Evolutionary conservation across 2,113 vertebrate species (phyloP), one percentile per base, ranked within the genome.

Genomic region (Triplophysa siluroides): DNA sequence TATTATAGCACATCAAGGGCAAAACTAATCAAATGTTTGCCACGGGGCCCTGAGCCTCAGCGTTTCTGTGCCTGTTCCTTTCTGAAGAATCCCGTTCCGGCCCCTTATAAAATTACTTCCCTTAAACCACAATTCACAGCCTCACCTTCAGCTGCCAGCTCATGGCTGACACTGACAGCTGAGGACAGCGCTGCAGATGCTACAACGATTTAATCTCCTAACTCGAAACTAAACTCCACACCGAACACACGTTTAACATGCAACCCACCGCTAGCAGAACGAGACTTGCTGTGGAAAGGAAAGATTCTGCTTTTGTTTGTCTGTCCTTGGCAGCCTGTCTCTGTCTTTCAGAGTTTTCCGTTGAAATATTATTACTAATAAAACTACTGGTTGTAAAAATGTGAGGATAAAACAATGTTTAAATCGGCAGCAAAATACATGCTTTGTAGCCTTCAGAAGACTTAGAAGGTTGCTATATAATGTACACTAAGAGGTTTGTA

Each of bases 61-160:
- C 19, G 21, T 70, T 64, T 43, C 21, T 58, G 52, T 63, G 71
- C 52, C 74, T 54, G n/a, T n/a, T 21, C 21, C 47, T 72, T 76
- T 60, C 69, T 78, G 60, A 76, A 69, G 65, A 67, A 78, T 74
- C 50, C 41, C n/a, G 18, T 77, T 80, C 56, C 19, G 43, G 45
- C 58, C 43, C 56, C 64, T 78, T 78, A 41, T 69, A 69, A 82
- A 83, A 83, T 80, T 65, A 81, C 71, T 68, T 71, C 76, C 47
- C 60, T 65, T 62, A 47, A 60, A 76, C 60, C 70, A 71, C 83
- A 82, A 83, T 80, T 72, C 73, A 66, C 65, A n/a, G 52, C 61
- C 24, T 75, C 77, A 80, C 81, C 84, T 83, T 80, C 73, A 70
- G 63, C 24, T 79, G 80, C 63, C 80, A 80, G 74, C 67, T 70